Percentiles rank a stretch among this genome's conserved stretches.
Conservation (phyloP, 2,888 invertebrate genomes). For the Ceraclea dissimilis region DNA sequence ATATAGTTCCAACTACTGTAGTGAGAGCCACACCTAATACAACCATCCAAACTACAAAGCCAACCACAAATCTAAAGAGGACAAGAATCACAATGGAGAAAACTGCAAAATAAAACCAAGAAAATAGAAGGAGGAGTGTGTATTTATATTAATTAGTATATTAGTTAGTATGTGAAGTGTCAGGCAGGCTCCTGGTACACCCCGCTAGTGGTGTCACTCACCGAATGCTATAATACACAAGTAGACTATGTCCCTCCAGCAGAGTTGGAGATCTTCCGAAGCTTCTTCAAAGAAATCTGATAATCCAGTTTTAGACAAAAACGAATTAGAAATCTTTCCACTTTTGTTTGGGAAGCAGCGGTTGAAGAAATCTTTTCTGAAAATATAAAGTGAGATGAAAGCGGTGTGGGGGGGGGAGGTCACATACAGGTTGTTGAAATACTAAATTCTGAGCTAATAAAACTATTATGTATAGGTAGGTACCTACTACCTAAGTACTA, state of each 20-base stretch:
- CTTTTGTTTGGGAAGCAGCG: constrained; percentile 45
- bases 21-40: constrained; percentile 45
- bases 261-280: constrained; percentile 50
- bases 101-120: constrained; percentile 36
- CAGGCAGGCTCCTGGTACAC: no score
- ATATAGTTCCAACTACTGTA: constrained; percentile 46
- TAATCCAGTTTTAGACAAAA: constrained; percentile 44
- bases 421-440: no score
- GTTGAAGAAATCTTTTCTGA: constrained; percentile 43
- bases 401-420: no score
- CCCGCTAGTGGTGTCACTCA: no score
- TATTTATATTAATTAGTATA: no score
- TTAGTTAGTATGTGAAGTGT: no score
- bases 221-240: constrained; percentile 53
- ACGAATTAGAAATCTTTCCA: constrained; percentile 34
- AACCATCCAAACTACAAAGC: constrained; percentile 55
- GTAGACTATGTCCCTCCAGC: constrained; percentile 53
- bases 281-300: constrained; percentile 51
- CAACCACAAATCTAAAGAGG: constrained; percentile 49
- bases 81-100: constrained; percentile 47
- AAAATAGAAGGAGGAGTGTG: no score
- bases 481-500: no score
- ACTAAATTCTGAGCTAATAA: not conserved
- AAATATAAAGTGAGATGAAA: no score
- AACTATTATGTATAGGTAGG: no score